phyloP scores from a whole-genome alignment of 2,797 vertebrate species.

The Acrossocheilus fasciatus region DNA sequence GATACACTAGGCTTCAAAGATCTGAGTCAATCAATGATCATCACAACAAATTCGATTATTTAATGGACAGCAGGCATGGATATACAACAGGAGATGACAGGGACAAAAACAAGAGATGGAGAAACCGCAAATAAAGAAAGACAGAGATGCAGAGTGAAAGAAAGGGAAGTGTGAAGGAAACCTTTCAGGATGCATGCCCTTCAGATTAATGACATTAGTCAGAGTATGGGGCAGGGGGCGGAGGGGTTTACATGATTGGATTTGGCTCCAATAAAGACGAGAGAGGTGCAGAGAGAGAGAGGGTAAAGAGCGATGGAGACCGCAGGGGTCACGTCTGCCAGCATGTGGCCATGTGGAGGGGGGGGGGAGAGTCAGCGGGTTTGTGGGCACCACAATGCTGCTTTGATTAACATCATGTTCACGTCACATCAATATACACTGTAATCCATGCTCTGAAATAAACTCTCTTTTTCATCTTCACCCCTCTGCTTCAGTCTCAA shows the following conservation, averaged over 20 bases:
- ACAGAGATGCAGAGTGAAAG: constrained; percentile 9
- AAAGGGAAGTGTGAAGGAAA: constrained; percentile 16
- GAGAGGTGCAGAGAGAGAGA: constrained; percentile 18
- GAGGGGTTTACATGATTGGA: constrained; percentile 48
- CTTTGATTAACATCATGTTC: constrained; percentile 58
- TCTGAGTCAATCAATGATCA: neutral
- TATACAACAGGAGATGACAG: constrained; percentile 21
- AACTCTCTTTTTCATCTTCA: constrained; percentile 37
- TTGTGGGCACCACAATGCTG: constrained; percentile 48
- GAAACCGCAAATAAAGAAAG: neutral
- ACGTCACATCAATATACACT: constrained; percentile 51
- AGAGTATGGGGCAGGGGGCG: constrained; percentile 1
- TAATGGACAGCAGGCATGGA: neutral
- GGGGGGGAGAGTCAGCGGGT: constrained; percentile 43
- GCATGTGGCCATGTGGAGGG: constrained; percentile 40
- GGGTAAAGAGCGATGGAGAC: constrained; percentile 15
- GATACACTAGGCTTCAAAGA: neutral
- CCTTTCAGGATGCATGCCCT: constrained; percentile 45
- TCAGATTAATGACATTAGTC: constrained; percentile 51
- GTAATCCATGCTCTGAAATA: constrained; percentile 21
- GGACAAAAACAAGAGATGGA: constrained; percentile 1
- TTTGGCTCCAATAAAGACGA: constrained; percentile 36
- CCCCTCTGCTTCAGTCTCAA: neutral
- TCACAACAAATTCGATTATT: neutral
- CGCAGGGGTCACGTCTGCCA: constrained; percentile 40